A percentile compares a stretch with the other conserved stretches of the same genome.
Evolutionary conservation across 1,140 invertebrate genomes (phyloP).

Genomic region (Lucilia sericata): DNA sequence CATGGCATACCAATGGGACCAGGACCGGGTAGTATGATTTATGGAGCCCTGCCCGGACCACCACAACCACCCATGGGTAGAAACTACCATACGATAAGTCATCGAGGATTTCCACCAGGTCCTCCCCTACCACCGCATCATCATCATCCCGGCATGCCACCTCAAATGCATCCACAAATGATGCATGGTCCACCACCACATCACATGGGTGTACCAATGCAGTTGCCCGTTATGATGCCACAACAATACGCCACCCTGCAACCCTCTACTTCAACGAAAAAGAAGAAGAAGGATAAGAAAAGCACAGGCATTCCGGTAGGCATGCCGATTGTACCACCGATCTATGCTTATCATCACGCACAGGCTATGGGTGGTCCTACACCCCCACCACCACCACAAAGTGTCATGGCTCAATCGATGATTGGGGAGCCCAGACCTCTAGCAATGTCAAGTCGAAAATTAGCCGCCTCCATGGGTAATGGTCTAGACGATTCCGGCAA

Average conservation of each 20-base stretch:
- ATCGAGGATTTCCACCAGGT: conserved; percentile 57
- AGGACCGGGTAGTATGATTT: conserved; percentile 55
- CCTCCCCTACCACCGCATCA: conserved; percentile 40
- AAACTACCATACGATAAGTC: conserved; percentile 66
- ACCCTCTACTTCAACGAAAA: conserved; percentile 68
- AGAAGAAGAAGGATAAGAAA: conserved; percentile 72
- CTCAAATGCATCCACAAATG: conserved; percentile 55
- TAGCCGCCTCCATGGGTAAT: conserved; percentile 70
- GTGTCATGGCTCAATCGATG: conserved; percentile 54
- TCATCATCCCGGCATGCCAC: conserved; percentile 51
- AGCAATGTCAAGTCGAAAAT: conserved; percentile 69
- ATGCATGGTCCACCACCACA: conserved; percentile 47
- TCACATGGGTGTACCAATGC: conserved; percentile 51
- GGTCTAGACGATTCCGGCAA: conserved; percentile 73
- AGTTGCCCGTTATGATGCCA: conserved; percentile 57
- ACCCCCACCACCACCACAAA: conserved; percentile 55
- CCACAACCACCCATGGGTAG: conserved; percentile 52
- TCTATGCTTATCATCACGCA: conserved; percentile 61
- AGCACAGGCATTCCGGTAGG: conserved; percentile 64
- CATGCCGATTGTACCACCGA: conserved; percentile 65
- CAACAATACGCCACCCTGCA: conserved; percentile 66
- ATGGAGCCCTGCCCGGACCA: conserved; percentile 55
- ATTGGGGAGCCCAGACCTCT: conserved; percentile 60
- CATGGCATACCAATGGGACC: conserved; percentile 52
- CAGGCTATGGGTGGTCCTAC: conserved; percentile 52